Conservation (phyloP, 2,888 invertebrate species). For the Keiferia lycopersicella region DNA sequence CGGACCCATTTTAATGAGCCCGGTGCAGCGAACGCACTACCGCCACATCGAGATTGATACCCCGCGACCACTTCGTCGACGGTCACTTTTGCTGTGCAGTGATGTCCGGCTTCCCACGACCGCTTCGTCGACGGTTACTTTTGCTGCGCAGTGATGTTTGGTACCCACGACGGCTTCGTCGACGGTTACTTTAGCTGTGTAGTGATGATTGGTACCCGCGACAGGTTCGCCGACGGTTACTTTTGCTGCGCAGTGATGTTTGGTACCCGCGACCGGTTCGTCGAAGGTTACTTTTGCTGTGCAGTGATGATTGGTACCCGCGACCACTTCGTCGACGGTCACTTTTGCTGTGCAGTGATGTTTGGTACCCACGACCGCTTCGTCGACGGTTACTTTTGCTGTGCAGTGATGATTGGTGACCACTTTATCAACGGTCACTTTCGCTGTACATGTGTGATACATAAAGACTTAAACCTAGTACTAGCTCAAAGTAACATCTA, state of each 20-base stretch:
- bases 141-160: no score
- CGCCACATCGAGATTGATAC: slow-evolving; percentile 21
- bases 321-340: neutral
- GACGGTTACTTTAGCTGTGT: no score
- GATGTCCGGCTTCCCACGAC: neutral
- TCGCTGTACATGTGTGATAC: no score
- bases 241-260: neutral
- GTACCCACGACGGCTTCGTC: neutral
- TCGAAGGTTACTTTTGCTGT: no score
- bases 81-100: slow-evolving; percentile 10
- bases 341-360: neutral
- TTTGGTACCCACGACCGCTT: neutral
- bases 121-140: no score
- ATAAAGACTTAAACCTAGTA: no score
- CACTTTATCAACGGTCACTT: no score
- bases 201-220: neutral
- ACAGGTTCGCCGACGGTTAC: neutral
- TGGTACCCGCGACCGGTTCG: no score
- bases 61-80: neutral
- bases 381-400: no score
- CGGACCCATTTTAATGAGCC: slow-evolving; percentile 23
- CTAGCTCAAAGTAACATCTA: no score
- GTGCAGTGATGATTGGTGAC: neutral
- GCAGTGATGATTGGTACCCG: neutral
- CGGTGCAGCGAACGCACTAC: neutral